A percentile compares a stretch with the other conserved stretches of the same genome.
Evolutionary conservation across 64 coral and sea anemone genomes (phyloP).

Genomic region (Trachythela sp.): DNA sequence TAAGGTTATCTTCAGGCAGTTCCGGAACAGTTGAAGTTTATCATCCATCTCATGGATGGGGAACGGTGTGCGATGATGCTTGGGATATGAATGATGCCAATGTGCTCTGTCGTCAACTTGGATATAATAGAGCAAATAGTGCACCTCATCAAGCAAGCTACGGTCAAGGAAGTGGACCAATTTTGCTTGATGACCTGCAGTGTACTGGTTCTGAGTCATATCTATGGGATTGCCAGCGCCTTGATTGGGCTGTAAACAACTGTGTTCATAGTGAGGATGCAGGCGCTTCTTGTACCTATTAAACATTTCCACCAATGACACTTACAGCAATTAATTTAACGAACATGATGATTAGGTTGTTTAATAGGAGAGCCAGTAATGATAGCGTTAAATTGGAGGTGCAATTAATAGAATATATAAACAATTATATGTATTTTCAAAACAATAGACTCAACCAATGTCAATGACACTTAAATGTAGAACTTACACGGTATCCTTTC

Average conservation of each 20-base stretch:
- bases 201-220: slow-evolving; percentile 19
- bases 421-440: no score
- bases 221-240: not conserved
- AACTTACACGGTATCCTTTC: no score
- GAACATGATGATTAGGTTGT: no score
- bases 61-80: slow-evolving; percentile 40
- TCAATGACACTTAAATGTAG: no score
- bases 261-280: slow-evolving; percentile 17
- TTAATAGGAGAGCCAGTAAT: no score
- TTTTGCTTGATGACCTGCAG: slow-evolving; percentile 4
- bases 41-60: slow-evolving; percentile 22
- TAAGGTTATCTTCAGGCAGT: not conserved
- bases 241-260: not conserved
- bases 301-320: not conserved
- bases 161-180: slow-evolving; percentile 27
- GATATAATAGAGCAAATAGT: slow-evolving; percentile 15
- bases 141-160: not conserved
- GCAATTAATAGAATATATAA: no score
- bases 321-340: no score
- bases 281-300: slow-evolving; percentile 7
- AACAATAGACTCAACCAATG: no score
- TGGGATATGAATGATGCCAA: slow-evolving; percentile 52
- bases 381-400: no score
- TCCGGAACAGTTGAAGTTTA: slow-evolving; percentile 47
- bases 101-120: slow-evolving; percentile 45